Percentiles rank a stretch among this genome's conserved stretches.
phyloP scores from a whole-genome alignment of 2,113 vertebrate species.

The Rhinogobius similis region DNA sequence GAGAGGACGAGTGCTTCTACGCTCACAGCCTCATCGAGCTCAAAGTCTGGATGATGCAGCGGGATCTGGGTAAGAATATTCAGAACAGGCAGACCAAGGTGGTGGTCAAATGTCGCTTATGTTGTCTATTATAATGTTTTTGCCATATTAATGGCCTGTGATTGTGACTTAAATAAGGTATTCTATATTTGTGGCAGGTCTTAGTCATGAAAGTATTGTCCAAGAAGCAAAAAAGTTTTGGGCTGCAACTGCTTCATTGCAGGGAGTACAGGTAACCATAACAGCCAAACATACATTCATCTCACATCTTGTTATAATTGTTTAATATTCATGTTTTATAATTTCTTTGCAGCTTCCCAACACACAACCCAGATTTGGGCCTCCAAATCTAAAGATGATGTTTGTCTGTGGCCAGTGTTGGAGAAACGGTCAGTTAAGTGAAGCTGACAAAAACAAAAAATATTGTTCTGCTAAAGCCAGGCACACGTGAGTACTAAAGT shows the following conservation, averaged over 20 bases:
- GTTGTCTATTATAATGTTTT: too few species aligned
- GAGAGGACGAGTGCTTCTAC: constrained; percentile 94
- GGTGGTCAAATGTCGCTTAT: neutral
- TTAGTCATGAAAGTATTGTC: constrained; percentile 88
- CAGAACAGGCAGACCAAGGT: too few species aligned
- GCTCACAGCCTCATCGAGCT: constrained; percentile 95
- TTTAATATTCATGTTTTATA: neutral
- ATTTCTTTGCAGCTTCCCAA: constrained; percentile 70
- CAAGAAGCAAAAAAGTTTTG: constrained; percentile 90
- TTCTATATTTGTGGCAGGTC: constrained; percentile 73
- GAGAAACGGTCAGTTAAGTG: constrained; percentile 93
- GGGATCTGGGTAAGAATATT: constrained; percentile 79
- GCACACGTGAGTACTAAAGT: constrained; percentile 85
- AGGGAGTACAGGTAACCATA: constrained; percentile 82
- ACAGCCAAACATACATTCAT: neutral
- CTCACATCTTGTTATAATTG: neutral
- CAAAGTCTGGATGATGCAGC: constrained; percentile 97
- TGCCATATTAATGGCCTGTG: neutral
- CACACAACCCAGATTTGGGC: constrained; percentile 82
- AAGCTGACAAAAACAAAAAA: constrained; percentile 95
- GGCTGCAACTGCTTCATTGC: constrained; percentile 78
- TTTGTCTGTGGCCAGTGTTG: constrained; percentile 96
- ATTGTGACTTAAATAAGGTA: neutral
- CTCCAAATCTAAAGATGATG: constrained; percentile 92
- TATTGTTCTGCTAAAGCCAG: constrained; percentile 97